Conservation (phyloP, 2,113 vertebrate genomes). For the rat (Rattus norvegicus) region GRCr8 NC_086026.1:80045001-80045500, state of each 20-base stretch:
- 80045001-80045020: not conserved
- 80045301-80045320: not conserved
- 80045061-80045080: not conserved
- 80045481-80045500: not conserved
- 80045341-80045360: not conserved
- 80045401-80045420: not conserved
- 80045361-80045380: not conserved
- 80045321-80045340: not conserved
- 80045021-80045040: conserved; percentile 23
- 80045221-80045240: not conserved
- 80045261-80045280: not conserved
- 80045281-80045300: not conserved
- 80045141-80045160: not conserved
- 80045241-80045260: not conserved
- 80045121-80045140: not conserved
- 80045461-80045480: not conserved
- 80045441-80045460: not conserved
- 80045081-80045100: not conserved
- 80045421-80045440: not conserved
- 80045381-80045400: not conserved
- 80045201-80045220: not conserved
- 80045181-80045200: not conserved
- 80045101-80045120: not conserved
- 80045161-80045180: not conserved
- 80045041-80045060: conserved; percentile 25